These are phyloP conservation scores for Geothlypis trichas DNA, from an alignment of 2,113 vertebrate genomes.

Conservation along the genomic window DNA sequence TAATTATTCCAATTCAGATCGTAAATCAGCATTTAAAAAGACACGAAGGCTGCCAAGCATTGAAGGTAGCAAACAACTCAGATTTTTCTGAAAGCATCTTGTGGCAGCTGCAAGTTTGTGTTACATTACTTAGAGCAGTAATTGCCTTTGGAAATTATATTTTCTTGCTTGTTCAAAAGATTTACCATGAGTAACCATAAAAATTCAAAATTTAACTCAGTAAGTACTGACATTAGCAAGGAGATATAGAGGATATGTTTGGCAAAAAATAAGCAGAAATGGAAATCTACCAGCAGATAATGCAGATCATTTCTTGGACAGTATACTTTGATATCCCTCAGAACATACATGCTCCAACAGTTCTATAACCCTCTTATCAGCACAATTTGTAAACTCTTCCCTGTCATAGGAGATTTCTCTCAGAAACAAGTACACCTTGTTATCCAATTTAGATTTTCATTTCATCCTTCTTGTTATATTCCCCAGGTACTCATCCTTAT, in stretches of 20 bases:
- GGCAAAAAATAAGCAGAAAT: background rate
- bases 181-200: background rate
- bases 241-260: background rate
- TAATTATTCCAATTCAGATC: background rate
- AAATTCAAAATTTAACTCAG: conserved; percentile 24
- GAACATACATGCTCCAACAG: background rate
- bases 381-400: background rate
- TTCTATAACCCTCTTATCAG: background rate
- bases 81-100: conserved; percentile 29
- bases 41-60: background rate
- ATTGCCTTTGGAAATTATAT: conserved; percentile 45
- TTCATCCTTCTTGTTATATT: background rate
- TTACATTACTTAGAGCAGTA: conserved; percentile 34
- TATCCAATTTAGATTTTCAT: background rate
- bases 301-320: background rate
- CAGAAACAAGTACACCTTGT: background rate
- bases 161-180: conserved; percentile 39
- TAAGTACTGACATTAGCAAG: background rate
- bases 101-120: conserved; percentile 42
- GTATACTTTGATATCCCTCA: background rate
- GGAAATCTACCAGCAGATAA: background rate
- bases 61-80: conserved; percentile 11
- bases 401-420: background rate
- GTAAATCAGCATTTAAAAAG: background rate
- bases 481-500: background rate